Evolutionary conservation across 2,113 vertebrate species (phyloP).

Genomic region (Chamaetylas fuelleborni): DNA sequence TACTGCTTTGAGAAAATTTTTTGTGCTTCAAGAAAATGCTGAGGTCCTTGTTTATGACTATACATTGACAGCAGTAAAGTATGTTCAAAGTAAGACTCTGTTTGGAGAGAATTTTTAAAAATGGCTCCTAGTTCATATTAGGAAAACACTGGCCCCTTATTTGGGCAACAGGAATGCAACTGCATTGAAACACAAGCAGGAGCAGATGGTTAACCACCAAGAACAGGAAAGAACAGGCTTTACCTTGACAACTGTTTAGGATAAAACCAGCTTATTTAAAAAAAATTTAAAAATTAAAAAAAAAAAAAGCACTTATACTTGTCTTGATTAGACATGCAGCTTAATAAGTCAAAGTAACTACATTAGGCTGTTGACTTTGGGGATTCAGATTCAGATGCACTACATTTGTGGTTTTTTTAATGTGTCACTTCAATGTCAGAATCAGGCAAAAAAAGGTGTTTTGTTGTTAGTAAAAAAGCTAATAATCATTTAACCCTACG

Average conservation of each 20-base stretch:
- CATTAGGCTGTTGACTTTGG: conserved; percentile 67
- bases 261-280: conserved; percentile 42
- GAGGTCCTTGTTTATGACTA: not conserved
- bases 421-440: conserved; percentile 64
- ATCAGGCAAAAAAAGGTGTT: conserved; percentile 53
- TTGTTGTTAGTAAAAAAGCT: conserved; percentile 41
- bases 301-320: conserved; percentile 53
- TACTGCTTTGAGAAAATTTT: conserved; percentile 8
- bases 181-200: not conserved
- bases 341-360: conserved; percentile 63
- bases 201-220: conserved; percentile 19
- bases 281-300: not conserved
- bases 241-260: conserved; percentile 43
- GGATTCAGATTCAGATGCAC: conserved; percentile 71
- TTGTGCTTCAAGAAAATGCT: conserved; percentile 24
- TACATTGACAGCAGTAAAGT: conserved; percentile 6
- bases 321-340: conserved; percentile 66
- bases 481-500: not conserved
- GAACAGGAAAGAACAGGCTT: conserved; percentile 46
- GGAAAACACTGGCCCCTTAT: conserved; percentile 1
- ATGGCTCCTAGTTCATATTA: conserved; percentile 2
- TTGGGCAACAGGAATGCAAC: conserved; percentile 7
- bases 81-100: not conserved
- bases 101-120: not conserved
- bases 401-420: conserved; percentile 62